Evolutionary conservation across 2,888 invertebrate species (phyloP), one percentile per base, ranked within the genome.

Genomic region (Heteropelma amictum): DNA sequence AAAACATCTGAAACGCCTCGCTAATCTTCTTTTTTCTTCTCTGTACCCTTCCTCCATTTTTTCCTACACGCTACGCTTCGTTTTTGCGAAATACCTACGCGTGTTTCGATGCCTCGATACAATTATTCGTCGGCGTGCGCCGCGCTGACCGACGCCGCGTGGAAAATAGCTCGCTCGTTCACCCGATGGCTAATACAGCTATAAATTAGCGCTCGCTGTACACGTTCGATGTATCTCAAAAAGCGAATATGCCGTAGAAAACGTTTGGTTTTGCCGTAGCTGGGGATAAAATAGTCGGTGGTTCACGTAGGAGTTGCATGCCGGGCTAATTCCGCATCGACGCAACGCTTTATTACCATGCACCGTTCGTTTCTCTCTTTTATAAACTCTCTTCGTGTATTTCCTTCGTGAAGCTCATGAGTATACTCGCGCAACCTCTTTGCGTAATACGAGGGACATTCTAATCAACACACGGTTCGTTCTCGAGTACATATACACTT

Each of bases 271-370:
- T 58, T 38, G 23, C 14, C 58, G 35, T 49, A 35, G 17, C 47
- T 17, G 45, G 40, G 12, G 23, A 26, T 23, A 28, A 63, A 38
- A 47, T 47, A 35, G 26, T 35, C 49, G 38, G 47, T 38, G 68
- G 30, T 61, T 49, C 75, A 77, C 79, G 82, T 83, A 83, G 82
- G 82, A 82, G 81, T 82, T 69, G 78, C 83, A 83, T 83, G 81
- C 82, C 82, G 79, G 73, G 79, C 64, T 82, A 82, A 83, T 82
- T 81, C 75, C 72, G 81, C 81, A 82, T 81, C 79, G 53, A 69
- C 81, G 79, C 82, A 83, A 82, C 78, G 79, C 79, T 68, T 58
- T 78, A 81, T 81, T 71, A 70, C 77, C 77, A 74, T 68, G 53
- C 75, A 68, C 58, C 68, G 58, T 51, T 54, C 61, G 17, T 75